phyloP scores from a whole-genome alignment of 2,113 vertebrate genomes.

The Notarius quadriscutis region DNA sequence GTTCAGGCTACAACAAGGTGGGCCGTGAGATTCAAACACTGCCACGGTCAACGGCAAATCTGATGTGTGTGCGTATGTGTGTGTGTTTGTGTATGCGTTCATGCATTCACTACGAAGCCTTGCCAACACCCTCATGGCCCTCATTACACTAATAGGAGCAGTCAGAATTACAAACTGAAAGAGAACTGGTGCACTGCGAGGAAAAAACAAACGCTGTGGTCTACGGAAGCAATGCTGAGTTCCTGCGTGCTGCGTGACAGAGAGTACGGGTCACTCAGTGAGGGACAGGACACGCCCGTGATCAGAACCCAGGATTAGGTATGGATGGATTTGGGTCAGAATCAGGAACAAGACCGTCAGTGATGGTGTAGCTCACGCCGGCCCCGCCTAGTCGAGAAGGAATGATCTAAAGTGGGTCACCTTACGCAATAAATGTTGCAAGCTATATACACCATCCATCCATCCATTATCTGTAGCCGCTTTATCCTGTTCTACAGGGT shows the following conservation, averaged over 20 bases:
- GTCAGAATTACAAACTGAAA: background rate
- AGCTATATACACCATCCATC: too few species aligned
- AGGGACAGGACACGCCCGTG: background rate
- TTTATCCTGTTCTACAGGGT: too few species aligned
- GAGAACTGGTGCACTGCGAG: background rate
- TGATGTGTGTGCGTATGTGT: slow-evolving; percentile 11
- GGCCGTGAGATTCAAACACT: slow-evolving; percentile 21
- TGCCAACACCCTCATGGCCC: slow-evolving; percentile 24
- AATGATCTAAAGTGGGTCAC: too few species aligned
- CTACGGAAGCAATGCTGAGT: background rate
- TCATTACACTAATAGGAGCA: slow-evolving; percentile 21
- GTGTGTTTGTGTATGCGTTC: background rate
- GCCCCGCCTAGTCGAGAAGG: too few species aligned
- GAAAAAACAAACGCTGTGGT: background rate
- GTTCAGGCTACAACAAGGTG: slow-evolving; percentile 28
- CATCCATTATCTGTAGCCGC: too few species aligned
- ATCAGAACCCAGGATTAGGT: background rate
- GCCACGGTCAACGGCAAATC: slow-evolving; percentile 24
- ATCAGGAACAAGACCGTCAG: background rate
- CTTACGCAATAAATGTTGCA: too few species aligned
- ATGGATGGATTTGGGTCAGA: background rate
- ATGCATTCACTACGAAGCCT: slow-evolving; percentile 3
- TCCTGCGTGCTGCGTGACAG: too few species aligned
- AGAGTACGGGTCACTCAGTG: background rate
- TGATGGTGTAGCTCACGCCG: too few species aligned